These are phyloP conservation scores for Drosophila macrospina DNA, from an alignment of 2,888 invertebrate genomes.

Conservation along the genomic window DNA sequence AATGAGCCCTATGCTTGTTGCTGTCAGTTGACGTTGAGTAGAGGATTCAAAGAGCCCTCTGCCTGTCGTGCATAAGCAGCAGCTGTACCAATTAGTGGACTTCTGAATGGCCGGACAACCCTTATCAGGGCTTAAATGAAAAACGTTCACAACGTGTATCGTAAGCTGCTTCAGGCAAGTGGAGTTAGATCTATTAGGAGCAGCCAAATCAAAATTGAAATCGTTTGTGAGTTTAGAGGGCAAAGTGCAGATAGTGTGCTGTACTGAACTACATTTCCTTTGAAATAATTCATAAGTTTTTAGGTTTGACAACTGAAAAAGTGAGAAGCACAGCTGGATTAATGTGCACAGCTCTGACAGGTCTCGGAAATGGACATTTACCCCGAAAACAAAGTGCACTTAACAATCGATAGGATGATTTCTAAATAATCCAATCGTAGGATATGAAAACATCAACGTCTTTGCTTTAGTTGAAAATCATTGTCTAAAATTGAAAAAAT, in stretches of 20 bases:
- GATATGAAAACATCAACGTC: not conserved
- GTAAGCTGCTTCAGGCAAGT: slow-evolving; percentile 58
- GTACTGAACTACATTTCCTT: not conserved
- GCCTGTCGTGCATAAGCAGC: slow-evolving; percentile 43
- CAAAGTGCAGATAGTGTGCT: not conserved
- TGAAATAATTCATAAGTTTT: slow-evolving; percentile 6
- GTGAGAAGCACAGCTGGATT: not conserved
- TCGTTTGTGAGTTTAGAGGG: not conserved
- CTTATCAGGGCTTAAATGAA: slow-evolving; percentile 63
- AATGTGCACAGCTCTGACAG: not conserved
- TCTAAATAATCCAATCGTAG: not conserved
- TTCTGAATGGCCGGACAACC: slow-evolving; percentile 50
- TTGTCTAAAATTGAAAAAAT: not conserved
- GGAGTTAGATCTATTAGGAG: slow-evolving; percentile 46
- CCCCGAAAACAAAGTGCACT: not conserved
- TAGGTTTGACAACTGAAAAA: not conserved
- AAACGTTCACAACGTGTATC: slow-evolving; percentile 61
- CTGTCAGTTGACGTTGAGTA: slow-evolving; percentile 48
- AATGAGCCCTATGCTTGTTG: slow-evolving; percentile 44
- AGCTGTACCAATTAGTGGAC: slow-evolving; percentile 76
- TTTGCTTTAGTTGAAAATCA: slow-evolving; percentile 1
- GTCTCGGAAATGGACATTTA: not conserved
- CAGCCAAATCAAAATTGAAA: slow-evolving; percentile 23
- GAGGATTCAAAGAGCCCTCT: slow-evolving; percentile 27
- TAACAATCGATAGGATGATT: too few species aligned